phyloP scores from a whole-genome alignment of 1,140 invertebrate species.

The Globodera rostochiensis region DNA sequence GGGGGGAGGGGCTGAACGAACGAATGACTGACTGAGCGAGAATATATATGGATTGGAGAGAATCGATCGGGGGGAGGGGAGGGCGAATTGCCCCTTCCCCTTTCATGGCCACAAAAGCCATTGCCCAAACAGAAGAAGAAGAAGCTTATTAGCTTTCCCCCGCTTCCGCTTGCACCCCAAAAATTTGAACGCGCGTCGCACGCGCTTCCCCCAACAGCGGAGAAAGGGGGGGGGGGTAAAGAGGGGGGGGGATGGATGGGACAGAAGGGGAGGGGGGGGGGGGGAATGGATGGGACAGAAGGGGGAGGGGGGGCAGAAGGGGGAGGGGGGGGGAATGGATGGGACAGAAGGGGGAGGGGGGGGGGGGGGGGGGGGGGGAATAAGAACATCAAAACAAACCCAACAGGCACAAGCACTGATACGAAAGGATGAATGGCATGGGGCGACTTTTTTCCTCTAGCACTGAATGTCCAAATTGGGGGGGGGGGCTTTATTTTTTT shows the following conservation, averaged over 20 bases:
- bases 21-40: background rate
- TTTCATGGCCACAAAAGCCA: background rate
- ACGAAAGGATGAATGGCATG: too few relatives aligned
- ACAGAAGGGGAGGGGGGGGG: background rate
- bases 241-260: too few relatives aligned
- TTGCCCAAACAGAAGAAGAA: background rate
- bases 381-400: too few relatives aligned
- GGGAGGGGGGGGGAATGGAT: too few relatives aligned
- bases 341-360: background rate
- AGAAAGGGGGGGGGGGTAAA: background rate
- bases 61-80: background rate
- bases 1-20: background rate
- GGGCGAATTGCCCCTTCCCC: background rate
- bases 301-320: too few relatives aligned
- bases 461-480: too few relatives aligned
- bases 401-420: too few relatives aligned
- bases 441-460: too few relatives aligned
- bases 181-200: background rate
- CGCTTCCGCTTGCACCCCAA: background rate
- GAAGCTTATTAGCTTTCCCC: background rate
- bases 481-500: too few relatives aligned
- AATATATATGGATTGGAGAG: conserved; percentile 2
- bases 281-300: too few relatives aligned
- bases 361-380: too few relatives aligned
- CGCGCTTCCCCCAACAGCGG: background rate